Percentiles rank a stretch among this genome's conserved stretches.
phyloP scores from a whole-genome alignment of 2,797 vertebrate genomes.

The Pangasius macronema region DNA sequence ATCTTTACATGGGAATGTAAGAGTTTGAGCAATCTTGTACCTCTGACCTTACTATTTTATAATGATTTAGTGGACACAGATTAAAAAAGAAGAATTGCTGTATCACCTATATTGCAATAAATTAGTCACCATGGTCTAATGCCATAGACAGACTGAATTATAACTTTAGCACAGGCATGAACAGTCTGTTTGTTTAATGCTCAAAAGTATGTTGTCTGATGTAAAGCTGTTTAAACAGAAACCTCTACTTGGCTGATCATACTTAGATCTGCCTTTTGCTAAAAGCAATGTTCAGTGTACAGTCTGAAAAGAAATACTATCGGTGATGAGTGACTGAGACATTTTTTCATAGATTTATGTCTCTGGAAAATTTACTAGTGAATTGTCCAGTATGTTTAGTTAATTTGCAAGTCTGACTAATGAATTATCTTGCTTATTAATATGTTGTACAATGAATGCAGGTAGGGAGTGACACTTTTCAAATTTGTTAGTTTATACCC shows the following conservation, averaged over 20 bases:
- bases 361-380: not conserved
- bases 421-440: not conserved
- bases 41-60: not conserved
- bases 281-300: not conserved
- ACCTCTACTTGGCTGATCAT: not conserved
- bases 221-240: not conserved
- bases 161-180: slow-evolving; percentile 16
- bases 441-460: not conserved
- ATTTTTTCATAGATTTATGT: not conserved
- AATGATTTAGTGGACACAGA: not conserved
- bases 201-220: not conserved
- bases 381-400: not conserved
- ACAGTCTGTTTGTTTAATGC: not conserved
- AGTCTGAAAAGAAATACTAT: not conserved
- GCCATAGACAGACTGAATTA: not conserved
- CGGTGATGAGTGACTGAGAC: not conserved
- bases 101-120: too few relatives aligned
- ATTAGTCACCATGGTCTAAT: slow-evolving; percentile 29
- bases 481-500: not conserved
- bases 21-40: slow-evolving; percentile 7
- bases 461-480: not conserved
- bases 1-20: not conserved
- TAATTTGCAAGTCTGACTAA: not conserved
- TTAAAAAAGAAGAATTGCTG: not conserved
- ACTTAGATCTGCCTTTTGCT: not conserved